These are phyloP conservation scores for Blomia tropicalis DNA, from an alignment of 2,888 invertebrate genomes.

Conservation along the genomic window DNA sequence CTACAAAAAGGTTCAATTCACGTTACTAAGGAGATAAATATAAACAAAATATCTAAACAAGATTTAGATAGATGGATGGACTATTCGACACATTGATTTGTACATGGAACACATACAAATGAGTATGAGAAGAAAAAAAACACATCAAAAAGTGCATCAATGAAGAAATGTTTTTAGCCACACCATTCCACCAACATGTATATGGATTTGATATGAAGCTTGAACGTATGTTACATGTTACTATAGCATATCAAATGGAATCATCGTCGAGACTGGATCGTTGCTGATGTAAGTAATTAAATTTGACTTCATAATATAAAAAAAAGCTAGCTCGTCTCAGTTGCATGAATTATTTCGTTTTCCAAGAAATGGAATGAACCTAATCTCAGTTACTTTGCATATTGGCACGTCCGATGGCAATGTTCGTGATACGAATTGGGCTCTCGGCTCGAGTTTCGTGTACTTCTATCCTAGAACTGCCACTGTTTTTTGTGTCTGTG, in stretches of 20 bases:
- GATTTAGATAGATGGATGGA: not conserved
- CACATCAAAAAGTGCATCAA: too few species aligned
- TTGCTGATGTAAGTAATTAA: not conserved
- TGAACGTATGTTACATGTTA: too few species aligned
- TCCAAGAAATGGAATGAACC: not conserved
- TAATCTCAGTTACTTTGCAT: not conserved
- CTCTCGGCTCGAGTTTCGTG: too few species aligned
- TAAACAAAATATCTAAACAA: not conserved
- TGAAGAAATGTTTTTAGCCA: too few species aligned
- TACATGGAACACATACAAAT: not conserved
- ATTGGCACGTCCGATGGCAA: not conserved
- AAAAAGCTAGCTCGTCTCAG: too few species aligned
- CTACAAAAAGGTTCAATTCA: conserved; percentile 7
- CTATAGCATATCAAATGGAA: not conserved
- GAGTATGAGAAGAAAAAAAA: too few species aligned
- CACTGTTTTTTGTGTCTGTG: too few species aligned
- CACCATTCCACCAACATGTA: too few species aligned
- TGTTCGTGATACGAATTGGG: too few species aligned
- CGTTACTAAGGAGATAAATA: not conserved
- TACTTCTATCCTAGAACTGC: too few species aligned
- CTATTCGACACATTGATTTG: not conserved
- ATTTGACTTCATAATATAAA: not conserved
- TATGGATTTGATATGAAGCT: too few species aligned
- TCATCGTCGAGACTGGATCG: not conserved
- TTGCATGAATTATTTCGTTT: too few species aligned